These are phyloP conservation scores for Diachrysia chrysitis DNA, from an alignment of 2,888 invertebrate genomes.

Conservation along the genomic window DNA sequence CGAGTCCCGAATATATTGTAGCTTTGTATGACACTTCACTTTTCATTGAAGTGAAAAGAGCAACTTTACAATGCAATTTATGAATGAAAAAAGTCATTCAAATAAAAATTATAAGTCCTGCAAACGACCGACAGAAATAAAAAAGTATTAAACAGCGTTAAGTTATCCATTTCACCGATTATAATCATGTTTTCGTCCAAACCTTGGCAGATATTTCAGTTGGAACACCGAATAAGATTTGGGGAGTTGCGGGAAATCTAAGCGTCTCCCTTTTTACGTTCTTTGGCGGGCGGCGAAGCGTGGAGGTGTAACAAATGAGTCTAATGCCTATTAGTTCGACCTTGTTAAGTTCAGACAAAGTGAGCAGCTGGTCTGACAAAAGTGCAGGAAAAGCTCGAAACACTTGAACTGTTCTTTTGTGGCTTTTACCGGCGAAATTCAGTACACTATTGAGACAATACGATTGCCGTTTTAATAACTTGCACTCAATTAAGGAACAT, in stretches of 20 bases:
- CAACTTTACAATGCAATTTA: constrained; percentile 68
- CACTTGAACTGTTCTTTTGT: constrained; percentile 59
- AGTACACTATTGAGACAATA: constrained; percentile 28
- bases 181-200: constrained; percentile 53
- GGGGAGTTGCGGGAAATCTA: constrained; percentile 71
- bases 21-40: constrained; percentile 87
- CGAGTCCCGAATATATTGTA: constrained; percentile 85
- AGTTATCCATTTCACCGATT: constrained; percentile 41
- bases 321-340: constrained; percentile 85
- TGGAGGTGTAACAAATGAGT: constrained; percentile 84
- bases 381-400: constrained; percentile 74
- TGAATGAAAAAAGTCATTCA: constrained; percentile 53
- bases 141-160: constrained; percentile 29
- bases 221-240: constrained; percentile 68
- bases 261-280: constrained; percentile 77
- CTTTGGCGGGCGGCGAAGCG: constrained; percentile 81
- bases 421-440: constrained; percentile 38
- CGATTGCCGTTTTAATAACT: constrained; percentile 48
- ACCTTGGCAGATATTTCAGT: constrained; percentile 53
- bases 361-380: constrained; percentile 75
- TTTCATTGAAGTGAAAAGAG: constrained; percentile 83
- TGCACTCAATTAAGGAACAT: constrained; percentile 20
- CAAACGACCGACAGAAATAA: constrained; percentile 24
- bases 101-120: constrained; percentile 19
- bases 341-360: constrained; percentile 84